Conservation (phyloP, 2,888 invertebrate species). For the Polyploca ridens region DNA sequence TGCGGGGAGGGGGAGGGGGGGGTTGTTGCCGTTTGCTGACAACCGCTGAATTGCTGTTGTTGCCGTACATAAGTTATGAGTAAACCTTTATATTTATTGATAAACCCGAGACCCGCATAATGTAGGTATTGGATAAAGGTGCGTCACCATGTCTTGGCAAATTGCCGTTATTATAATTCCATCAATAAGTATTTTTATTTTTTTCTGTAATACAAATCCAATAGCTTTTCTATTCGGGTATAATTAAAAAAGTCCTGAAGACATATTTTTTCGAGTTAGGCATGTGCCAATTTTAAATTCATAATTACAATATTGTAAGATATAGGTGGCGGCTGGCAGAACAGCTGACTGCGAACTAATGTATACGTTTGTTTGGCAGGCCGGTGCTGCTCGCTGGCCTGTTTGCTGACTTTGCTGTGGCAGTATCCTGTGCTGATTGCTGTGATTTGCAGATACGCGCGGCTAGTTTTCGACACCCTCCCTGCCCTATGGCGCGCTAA, state of each 20-base stretch:
- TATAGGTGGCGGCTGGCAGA: conserved; percentile 47
- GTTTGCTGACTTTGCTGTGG: conserved; percentile 82
- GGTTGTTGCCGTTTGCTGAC: conserved; percentile 79
- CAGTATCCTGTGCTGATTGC: conserved; percentile 81
- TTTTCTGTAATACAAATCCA: neutral
- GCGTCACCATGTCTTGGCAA: conserved; percentile 7
- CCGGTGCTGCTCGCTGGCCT: conserved; percentile 84
- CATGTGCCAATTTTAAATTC: conserved; percentile 14
- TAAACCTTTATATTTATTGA: conserved; percentile 81
- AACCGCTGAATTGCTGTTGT: conserved; percentile 83
- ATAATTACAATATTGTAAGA: conserved; percentile 19
- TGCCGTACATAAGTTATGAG: conserved; percentile 83
- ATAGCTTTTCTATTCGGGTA: conserved; percentile 2
- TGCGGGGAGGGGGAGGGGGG: conserved; percentile 72
- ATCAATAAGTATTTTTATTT: neutral
- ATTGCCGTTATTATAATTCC: neutral
- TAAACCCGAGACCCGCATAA: conserved; percentile 69
- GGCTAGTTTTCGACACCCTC: conserved; percentile 73
- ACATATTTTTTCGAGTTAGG: neutral
- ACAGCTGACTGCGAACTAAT: conserved; percentile 67
- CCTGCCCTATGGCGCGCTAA: conserved; percentile 53
- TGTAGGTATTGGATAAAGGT: conserved; percentile 39
- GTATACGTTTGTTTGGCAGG: conserved; percentile 81
- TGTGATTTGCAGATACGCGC: conserved; percentile 78
- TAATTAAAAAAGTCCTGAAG: neutral